Conservation (phyloP, 2,797 vertebrate genomes). For the Sebastes glaucus region DNA sequence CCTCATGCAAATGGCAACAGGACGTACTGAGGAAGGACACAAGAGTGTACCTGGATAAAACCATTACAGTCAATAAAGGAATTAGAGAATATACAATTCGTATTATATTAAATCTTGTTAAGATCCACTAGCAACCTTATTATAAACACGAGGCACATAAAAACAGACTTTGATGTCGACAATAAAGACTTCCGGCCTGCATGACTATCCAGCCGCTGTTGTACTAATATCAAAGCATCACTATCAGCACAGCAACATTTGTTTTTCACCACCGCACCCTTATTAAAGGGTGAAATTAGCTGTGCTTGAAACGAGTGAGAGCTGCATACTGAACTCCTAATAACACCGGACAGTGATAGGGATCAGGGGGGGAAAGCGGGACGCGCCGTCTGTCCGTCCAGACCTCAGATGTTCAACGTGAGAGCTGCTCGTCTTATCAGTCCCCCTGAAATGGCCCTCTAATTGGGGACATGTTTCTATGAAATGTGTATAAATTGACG, state of each 20-base stretch:
- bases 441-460: constrained; percentile 70
- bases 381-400: constrained; percentile 62
- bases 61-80: constrained; percentile 57
- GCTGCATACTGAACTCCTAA: constrained; percentile 49
- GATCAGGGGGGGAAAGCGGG: constrained; percentile 61
- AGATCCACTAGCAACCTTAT: constrained; percentile 36
- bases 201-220: constrained; percentile 39
- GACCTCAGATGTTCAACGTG: constrained; percentile 76
- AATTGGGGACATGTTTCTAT: constrained; percentile 82
- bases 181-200: constrained; percentile 60
- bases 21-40: constrained; percentile 53
- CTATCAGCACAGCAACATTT: constrained; percentile 72
- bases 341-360: constrained; percentile 64
- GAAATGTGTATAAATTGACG: constrained; percentile 81
- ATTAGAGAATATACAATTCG: constrained; percentile 39
- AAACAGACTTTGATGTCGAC: constrained; percentile 50
- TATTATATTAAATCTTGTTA: constrained; percentile 38
- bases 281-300: constrained; percentile 79
- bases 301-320: constrained; percentile 68
- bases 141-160: constrained; percentile 34
- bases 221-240: constrained; percentile 68
- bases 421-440: constrained; percentile 68
- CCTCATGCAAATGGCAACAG: constrained; percentile 56
- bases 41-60: constrained; percentile 39
- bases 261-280: constrained; percentile 55